Evolutionary conservation across 2,113 vertebrate species (phyloP), one percentile per base, ranked within the genome.

Genomic region (Procavia capensis): DNA sequence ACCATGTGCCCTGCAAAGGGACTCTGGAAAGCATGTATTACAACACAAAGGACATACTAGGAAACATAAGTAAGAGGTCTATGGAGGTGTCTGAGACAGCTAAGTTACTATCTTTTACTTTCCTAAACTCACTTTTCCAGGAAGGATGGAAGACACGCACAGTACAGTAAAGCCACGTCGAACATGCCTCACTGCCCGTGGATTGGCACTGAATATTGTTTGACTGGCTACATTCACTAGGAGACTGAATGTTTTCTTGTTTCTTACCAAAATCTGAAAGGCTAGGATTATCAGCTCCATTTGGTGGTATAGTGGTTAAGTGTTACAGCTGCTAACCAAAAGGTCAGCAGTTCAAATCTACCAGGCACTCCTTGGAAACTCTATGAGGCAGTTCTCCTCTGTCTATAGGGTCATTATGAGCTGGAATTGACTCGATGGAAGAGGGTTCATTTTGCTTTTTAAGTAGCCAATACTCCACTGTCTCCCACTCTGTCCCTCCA

Each of bases 131-230:
- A 80, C 10, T 36, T 36, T 94, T 72, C 59, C 9, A 5, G 68
- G 68, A 54, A 13, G n/a, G 3, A 34, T 1, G 4, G n/a, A 17
- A 45, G 6, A 47, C 41, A 5, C 39, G 31, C 6, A 17, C 0
- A 36, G 5, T 31, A 1, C 13, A 6, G 3, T 0, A 78, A 47
- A 34, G 14, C 16, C 31, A 45, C 27, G 31, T 4, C 31, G 29
- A 16, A 14, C 17, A 10, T 17, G 5, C n/a, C 13, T 20, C 63
- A 14, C 36, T 9, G 9, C 24, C 31, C 43, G 3, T 4, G n/a
- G 29, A 17, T 1, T 4, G 9, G 10, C 16, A 10, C 29, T 8
- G 2, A 2, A 3, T 11, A 24, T 22, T 9, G 3, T 0, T 6
- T 90, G 27, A 20, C 24, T 36, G 27, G 27, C 13, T 3, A 6